Base-by-base conservation (phyloP, 1,140 invertebrate genomes). In the Danaus melanippus region DNA sequence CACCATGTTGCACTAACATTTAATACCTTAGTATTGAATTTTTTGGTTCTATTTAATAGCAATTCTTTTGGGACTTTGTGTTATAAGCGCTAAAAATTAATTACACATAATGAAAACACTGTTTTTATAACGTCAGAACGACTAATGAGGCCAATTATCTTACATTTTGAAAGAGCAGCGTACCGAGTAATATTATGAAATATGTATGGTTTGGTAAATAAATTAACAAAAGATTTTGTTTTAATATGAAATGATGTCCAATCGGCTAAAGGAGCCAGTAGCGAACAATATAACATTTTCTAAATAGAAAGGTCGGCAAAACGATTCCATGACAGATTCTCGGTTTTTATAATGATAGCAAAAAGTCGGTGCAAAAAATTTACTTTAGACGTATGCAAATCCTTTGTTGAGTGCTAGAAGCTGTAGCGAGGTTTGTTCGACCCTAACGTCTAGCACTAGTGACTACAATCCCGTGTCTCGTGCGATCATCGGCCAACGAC, bases 241-340 rank as follows among this genome's bases (percentile, higher is more conserved):
- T 4, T 32, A 32, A 32, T 32, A 32, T 5, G 2, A 32, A 32
- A 3, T 8, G 21, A 32, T 45, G 45, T 21, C 50, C 50, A 15
- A 53, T 53, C 46, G 49, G 40, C 15, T 10, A 39, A 52, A 32
- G 43, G 11, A 41, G 46, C 51, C n/a, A 10, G 39, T 39, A 39
- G 45, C 21, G 42, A 40, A 48, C 53, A 41, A 55, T 43, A 11
- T 55, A 55, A 32, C 6, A 32, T 32, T 5, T 1, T 32, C 21
- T 32, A 32, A 32, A 32, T 32, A 8, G 21, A 32, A 4, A 12
- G 49, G 44, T 49, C 48, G 49, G 49, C 39, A 54, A 61, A 61
- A 64, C 47, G 62, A 56, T 65, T 56, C 52, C 57, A 63, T 71
- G 61, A 69, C 68, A 66, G 66, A 69, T 71, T 64, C 64, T 64